Conservation (phyloP, 2,888 invertebrate species). For the Lissocephala sabroskyi region DNA sequence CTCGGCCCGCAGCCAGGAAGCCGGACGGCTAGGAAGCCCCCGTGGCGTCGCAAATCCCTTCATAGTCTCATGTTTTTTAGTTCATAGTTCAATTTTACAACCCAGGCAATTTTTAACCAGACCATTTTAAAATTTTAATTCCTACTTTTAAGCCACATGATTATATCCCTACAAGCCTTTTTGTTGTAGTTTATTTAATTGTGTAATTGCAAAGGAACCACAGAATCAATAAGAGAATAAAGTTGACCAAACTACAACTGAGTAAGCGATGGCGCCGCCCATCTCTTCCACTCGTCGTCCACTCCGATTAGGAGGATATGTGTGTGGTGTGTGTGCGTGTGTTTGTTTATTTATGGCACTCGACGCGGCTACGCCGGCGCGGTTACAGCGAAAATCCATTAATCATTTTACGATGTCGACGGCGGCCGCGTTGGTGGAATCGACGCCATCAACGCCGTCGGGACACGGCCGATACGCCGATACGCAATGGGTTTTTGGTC, state of each 20-base stretch:
- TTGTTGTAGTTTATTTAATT: not conserved
- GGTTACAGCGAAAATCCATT: constrained; percentile 38
- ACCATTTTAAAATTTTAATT: not conserved
- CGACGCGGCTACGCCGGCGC: not conserved
- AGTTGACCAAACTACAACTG: not conserved
- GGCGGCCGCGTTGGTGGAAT: constrained; percentile 3
- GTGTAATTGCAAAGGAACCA: constrained; percentile 1
- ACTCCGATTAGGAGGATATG: no score
- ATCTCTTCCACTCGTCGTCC: no score
- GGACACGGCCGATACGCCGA: constrained; percentile 3
- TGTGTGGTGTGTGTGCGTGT: no score
- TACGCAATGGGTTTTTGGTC: constrained; percentile 6
- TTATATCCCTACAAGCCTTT: not conserved
- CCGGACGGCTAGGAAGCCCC: no score
- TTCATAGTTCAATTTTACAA: not conserved
- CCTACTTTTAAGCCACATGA: not conserved
- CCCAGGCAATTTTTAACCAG: not conserved
- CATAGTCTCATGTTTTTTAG: not conserved
- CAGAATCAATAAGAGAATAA: no score
- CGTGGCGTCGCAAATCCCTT: no score
- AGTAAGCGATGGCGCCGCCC: not conserved
- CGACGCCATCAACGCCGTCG: constrained; percentile 12
- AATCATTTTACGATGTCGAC: constrained; percentile 24
- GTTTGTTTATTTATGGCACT: not conserved
- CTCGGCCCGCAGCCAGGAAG: constrained; percentile 18